Evolutionary conservation across 2,888 invertebrate species (phyloP), one percentile per base, ranked within the genome.

Genomic region (Megaustenia siamemsis): DNA sequence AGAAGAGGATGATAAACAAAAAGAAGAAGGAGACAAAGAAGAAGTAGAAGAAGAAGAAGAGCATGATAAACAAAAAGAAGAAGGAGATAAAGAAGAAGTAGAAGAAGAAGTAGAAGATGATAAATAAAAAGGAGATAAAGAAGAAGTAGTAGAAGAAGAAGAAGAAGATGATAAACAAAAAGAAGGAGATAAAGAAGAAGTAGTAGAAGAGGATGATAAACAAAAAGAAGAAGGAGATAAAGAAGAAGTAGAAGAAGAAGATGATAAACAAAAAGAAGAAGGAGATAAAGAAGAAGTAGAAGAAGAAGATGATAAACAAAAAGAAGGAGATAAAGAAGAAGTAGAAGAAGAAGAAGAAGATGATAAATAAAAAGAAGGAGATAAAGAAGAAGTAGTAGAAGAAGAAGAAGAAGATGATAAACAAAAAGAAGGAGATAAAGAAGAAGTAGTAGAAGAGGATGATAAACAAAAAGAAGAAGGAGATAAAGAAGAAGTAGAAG

Each of bases 21-120:
- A 63, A 63, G 63, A 63, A 63, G 28, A 63, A 63, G 63, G 28
- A 63, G 63, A 63, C 12, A 32, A 63, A 63, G 63, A 63, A 63
- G 63, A 63, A 63, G 63, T 28, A 63, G 63, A 63, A 63, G 63
- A 10, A 63, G 63, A 63, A 28, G 63, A 63, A 2, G 63, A 63
- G 0, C 28, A 63, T 1, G 63, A 63, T 1, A 28, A n/a, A 10
- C 12, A 63, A 10, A 28, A 63, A 32, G n/a, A 63, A 63, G 28
- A 63, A 63, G 63, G 28, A 63, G 63, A 63, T 12, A 32, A 63
- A 63, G 63, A 63, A 63, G 63, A 63, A 63, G 63, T 28, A 63
- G 63, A 63, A 63, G 63, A 10, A 63, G 63, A 63, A 28, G 63
- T 28, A 2, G 63, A 63, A 1, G 63, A 63, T 1, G 63, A 63